Conservation (phyloP, 2,888 invertebrate species). For the Nasonovia ribisnigri region DNA sequence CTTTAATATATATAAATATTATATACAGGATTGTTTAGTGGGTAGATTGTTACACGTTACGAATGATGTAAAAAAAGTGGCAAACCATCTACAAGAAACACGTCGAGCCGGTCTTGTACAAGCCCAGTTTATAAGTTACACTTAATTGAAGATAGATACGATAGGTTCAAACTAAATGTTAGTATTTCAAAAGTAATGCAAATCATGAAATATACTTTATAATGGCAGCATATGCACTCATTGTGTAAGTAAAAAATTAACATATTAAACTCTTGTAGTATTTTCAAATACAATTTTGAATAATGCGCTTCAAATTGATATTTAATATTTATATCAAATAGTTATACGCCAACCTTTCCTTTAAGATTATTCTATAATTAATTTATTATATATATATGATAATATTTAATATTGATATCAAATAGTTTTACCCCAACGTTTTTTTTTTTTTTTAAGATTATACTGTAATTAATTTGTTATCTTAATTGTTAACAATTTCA, state of each 20-base stretch:
- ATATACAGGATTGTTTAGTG: conserved; percentile 71
- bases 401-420: too few relatives aligned
- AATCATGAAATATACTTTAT: conserved; percentile 88
- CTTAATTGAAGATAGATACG: conserved; percentile 78
- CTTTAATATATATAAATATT: conserved; percentile 10
- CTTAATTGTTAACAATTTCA: background rate
- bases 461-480: too few relatives aligned
- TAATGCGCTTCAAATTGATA: too few relatives aligned
- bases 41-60: conserved; percentile 84
- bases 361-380: background rate
- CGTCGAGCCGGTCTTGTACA: conserved; percentile 75
- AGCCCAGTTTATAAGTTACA: conserved; percentile 78
- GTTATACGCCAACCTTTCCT: background rate
- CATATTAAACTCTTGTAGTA: too few relatives aligned
- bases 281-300: too few relatives aligned
- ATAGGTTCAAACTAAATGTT: conserved; percentile 88
- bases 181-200: conserved; percentile 79
- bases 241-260: conserved; percentile 74
- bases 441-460: too few relatives aligned
- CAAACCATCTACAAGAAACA: conserved; percentile 86
- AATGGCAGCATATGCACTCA: conserved; percentile 92
- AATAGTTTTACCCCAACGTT: too few relatives aligned
- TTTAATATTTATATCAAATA: too few relatives aligned
- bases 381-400: too few relatives aligned
- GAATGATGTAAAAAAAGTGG: conserved; percentile 83